Evolutionary conservation across 92 coral and sea anemone genomes (phyloP), one percentile per base, ranked within the genome.

Genomic region (Phymanthus crucifer): DNA sequence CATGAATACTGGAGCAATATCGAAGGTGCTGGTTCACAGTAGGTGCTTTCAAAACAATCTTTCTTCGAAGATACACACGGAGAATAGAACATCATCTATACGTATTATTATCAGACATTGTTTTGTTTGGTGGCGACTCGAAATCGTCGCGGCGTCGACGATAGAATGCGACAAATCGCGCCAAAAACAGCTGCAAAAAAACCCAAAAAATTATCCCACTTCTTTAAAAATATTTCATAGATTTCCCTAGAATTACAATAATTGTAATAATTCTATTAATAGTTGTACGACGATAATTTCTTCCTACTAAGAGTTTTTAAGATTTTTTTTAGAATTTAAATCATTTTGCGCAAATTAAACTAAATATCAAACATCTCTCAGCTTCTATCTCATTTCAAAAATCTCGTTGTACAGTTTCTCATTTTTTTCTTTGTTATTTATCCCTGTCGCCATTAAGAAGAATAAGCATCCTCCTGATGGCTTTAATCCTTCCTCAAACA

Each of bases 11-110:
- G 29, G 68, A 61, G 33, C 68, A 61, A 61, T 61, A 61, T 61
- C 68, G 68, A 61, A 61, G 68, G 26, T 61, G 68, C 68, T 61
- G 68, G 68, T 17, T 24, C 78, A 3, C 78, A 23, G 78, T 26
- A 68, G 78, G 36, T 34, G 78, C 67, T 74, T 29, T 52, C 14
- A 46, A 43, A 74, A 74, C 69, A 74, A 48, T 43, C 78, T 50
- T 27, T 61, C 34, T 3, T 24, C 1, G 17, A 43, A 8, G 68
- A 61, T 26, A 29, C 32, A 61, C 34, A 27, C 17, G 14, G 9
- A 54, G 64, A 23, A 61, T 61, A 61, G 34, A 3, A 34, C 26
- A 61, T 61, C 11, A 61, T 17, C 3, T 23, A 24, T 24, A 61
- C 4, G 4, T 61, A 61, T 27, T 61, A 27, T 61, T n/a, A 23